A percentile compares a stretch with the other conserved stretches of the same genome.
Conservation (phyloP, 2,113 vertebrate species). For the Ochotona princeps region DNA sequence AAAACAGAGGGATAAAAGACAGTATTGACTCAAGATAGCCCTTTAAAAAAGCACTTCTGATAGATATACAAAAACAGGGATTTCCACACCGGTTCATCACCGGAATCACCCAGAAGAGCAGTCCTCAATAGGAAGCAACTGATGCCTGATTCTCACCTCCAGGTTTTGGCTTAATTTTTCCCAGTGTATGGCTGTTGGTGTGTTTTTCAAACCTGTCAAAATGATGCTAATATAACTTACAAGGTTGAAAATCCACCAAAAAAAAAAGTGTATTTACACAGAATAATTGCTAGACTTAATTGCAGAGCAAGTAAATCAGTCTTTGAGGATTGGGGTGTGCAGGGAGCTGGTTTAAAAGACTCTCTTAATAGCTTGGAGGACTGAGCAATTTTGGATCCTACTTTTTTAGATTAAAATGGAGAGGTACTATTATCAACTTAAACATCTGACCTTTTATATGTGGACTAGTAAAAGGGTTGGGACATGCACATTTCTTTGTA, state of each 20-base stretch:
- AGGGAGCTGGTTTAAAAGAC: background rate
- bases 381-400: background rate
- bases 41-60: background rate
- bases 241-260: background rate
- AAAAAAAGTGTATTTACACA: background rate
- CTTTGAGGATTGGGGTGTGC: background rate
- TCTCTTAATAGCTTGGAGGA: background rate
- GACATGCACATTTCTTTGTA: background rate
- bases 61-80: background rate
- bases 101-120: background rate
- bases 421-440: background rate
- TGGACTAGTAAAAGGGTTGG: background rate
- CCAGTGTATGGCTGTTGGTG: background rate
- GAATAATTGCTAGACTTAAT: background rate
- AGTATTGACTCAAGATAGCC: background rate
- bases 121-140: background rate
- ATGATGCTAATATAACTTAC: background rate
- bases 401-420: background rate
- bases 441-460: background rate
- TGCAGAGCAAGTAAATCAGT: background rate
- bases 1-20: background rate
- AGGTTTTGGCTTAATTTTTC: background rate
- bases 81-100: background rate
- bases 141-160: background rate
- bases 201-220: background rate